phyloP scores from a whole-genome alignment of 2,888 invertebrate genomes.

The Tortrix viridana region DNA sequence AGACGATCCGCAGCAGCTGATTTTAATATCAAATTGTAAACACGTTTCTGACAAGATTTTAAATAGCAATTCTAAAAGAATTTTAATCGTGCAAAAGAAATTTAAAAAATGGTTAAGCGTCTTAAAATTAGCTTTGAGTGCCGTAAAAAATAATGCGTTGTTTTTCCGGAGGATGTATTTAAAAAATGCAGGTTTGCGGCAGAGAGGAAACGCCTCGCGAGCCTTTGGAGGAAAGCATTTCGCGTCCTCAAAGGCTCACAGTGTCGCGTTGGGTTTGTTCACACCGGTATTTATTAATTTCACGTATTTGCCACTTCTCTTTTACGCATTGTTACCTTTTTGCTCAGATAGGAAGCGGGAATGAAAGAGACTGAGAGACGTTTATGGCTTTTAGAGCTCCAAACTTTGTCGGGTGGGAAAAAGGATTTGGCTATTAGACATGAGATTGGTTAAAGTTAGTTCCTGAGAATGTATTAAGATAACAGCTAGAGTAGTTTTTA shows the following conservation, averaged over 20 bases:
- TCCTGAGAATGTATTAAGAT: slow-evolving; percentile 18
- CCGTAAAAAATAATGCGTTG: slow-evolving; percentile 54
- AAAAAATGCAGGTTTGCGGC: slow-evolving; percentile 53
- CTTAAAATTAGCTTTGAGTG: slow-evolving; percentile 50
- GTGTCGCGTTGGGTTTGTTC: slow-evolving; percentile 50
- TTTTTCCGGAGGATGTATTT: slow-evolving; percentile 53
- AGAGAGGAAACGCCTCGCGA: slow-evolving; percentile 46
- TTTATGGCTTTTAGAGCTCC: slow-evolving; percentile 30
- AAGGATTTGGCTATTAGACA: slow-evolving; percentile 34
- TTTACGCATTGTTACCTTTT: slow-evolving; percentile 36
- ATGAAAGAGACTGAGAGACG: slow-evolving; percentile 18
- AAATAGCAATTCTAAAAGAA: background rate
- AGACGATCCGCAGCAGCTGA: slow-evolving; percentile 16
- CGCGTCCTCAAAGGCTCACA: slow-evolving; percentile 56
- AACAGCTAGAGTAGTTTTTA: slow-evolving; percentile 7
- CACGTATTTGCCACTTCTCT: slow-evolving; percentile 41
- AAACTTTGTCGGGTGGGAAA: slow-evolving; percentile 29
- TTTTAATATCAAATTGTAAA: slow-evolving; percentile 14
- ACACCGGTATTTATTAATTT: slow-evolving; percentile 61
- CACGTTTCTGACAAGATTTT: slow-evolving; percentile 3
- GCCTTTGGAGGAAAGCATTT: slow-evolving; percentile 55
- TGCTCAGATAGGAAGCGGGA: slow-evolving; percentile 20
- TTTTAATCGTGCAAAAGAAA: slow-evolving; percentile 12
- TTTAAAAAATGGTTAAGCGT: slow-evolving; percentile 43
- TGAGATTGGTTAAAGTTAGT: slow-evolving; percentile 25